Evolutionary conservation across 2,797 vertebrate species (phyloP), one percentile per base, ranked within the genome.

Genomic region (Acanthurus leucopareius): DNA sequence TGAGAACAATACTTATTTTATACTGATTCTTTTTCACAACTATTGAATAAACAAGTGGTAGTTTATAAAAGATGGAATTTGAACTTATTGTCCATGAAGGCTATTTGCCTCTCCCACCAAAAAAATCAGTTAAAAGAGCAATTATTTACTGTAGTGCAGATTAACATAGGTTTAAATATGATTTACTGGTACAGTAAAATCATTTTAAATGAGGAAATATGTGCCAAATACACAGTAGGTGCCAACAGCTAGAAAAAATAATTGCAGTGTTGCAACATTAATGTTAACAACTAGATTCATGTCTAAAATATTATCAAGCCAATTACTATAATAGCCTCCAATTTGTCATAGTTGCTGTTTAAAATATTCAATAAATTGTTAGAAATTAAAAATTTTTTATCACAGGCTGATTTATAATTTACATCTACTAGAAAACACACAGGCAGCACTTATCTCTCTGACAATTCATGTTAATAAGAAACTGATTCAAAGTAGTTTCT

Each of bases 401-500:
- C 49, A 3, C 14, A 69, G 47, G 49, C 35, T 35, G 14, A 69
- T 44, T 83, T 40, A 68, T 75, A 35, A 51, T 49, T 4, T 51
- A 64, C 7, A 54, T 62, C 14, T 32, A 10, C 52, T 54, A 54
- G 44, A 28, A 81, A 75, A 56, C 51, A 57, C 58, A 45, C 38
- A 65, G n/a, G 57, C 71, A 56, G 65, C 53, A 53, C 63, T 52
- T 53, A n/a, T 72, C 45, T 35, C 56, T 54, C 11, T 52, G 49
- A 28, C 69, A 45, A 16, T 79, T 47, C 48, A 52, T 73, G 58
- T 54, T 71, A 49, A 79, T 70, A 58, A 71, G 68, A 79, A 84
- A 83, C 20, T 40, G 42, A 80, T 77, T 61, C 56, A 66, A 57
- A 53, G 51, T 60, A 38, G 68, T 75, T 71, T 77, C 61, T 83